A percentile compares a stretch with the other conserved stretches of the same genome.
Conservation (phyloP, 1,140 invertebrate species). For the Saxidomus purpurata region DNA sequence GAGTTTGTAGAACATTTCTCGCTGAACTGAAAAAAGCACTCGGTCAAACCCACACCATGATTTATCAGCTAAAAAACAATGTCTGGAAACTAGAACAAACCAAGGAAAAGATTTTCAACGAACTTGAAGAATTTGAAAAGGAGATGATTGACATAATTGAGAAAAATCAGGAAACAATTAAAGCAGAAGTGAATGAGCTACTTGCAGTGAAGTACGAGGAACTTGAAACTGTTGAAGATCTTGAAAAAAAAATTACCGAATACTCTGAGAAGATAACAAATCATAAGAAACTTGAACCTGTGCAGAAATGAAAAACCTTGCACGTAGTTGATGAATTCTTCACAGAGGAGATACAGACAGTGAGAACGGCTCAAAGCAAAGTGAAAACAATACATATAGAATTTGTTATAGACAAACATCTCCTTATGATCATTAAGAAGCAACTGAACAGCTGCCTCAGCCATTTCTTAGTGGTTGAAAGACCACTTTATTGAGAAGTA, state of each 20-base stretch:
- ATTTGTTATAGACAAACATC: constrained; percentile 23
- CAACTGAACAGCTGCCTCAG: background rate
- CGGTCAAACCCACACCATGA: constrained; percentile 33
- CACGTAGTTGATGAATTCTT: constrained; percentile 4
- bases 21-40: constrained; percentile 42
- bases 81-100: constrained; percentile 32
- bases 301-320: constrained; percentile 14
- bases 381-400: constrained; percentile 38
- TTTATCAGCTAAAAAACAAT: constrained; percentile 52
- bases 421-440: constrained; percentile 7
- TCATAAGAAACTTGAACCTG: background rate
- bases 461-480: constrained; percentile 33
- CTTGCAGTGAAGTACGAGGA: constrained; percentile 40
- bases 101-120: background rate
- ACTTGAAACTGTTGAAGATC: constrained; percentile 36
- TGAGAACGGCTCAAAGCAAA: constrained; percentile 24
- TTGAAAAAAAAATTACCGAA: constrained; percentile 46
- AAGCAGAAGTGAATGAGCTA: constrained; percentile 36
- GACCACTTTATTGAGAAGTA: constrained; percentile 6
- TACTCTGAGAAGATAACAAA: background rate
- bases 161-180: constrained; percentile 40
- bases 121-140: constrained; percentile 40
- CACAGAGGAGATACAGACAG: background rate
- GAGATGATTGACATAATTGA: constrained; percentile 35
- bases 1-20: constrained; percentile 15